phyloP scores from a whole-genome alignment of 2,888 invertebrate genomes.

The Pandemis corylana region DNA sequence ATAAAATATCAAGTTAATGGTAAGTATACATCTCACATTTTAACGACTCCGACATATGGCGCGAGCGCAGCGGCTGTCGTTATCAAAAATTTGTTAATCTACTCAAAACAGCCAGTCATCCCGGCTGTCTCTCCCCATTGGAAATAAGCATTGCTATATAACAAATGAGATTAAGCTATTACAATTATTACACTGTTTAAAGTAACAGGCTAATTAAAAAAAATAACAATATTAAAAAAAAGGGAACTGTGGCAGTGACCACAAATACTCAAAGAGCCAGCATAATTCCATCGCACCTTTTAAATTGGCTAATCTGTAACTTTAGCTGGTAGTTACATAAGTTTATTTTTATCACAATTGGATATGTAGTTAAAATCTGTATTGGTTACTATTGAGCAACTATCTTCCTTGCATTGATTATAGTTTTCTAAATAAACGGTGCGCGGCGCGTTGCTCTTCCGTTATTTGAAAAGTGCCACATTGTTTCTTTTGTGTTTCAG shows the following conservation, averaged over 20 bases:
- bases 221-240: conserved; percentile 7
- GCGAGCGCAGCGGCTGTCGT: conserved; percentile 52
- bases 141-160: conserved; percentile 35
- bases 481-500: conserved; percentile 36
- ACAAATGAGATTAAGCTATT: conserved; percentile 40
- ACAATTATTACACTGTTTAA: not conserved
- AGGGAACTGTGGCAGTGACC: not conserved
- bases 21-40: conserved; percentile 39
- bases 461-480: conserved; percentile 48
- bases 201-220: conserved; percentile 6
- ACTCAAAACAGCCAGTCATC: conserved; percentile 78
- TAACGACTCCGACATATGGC: conserved; percentile 71
- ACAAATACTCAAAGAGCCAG: not conserved
- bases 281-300: too few species aligned
- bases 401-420: conserved; percentile 38
- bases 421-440: conserved; percentile 42
- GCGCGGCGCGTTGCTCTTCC: conserved; percentile 27
- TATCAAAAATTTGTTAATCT: conserved; percentile 72
- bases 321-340: too few species aligned
- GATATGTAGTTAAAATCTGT: too few species aligned
- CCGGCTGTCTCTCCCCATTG: conserved; percentile 58
- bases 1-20: conserved; percentile 10
- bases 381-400: conserved; percentile 8
- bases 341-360: too few species aligned
- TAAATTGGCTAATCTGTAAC: too few species aligned